Evolutionary conservation across 2,113 vertebrate genomes (phyloP), one percentile per base, ranked within the genome.

Genomic region (Rhodinocichla rosea): DNA sequence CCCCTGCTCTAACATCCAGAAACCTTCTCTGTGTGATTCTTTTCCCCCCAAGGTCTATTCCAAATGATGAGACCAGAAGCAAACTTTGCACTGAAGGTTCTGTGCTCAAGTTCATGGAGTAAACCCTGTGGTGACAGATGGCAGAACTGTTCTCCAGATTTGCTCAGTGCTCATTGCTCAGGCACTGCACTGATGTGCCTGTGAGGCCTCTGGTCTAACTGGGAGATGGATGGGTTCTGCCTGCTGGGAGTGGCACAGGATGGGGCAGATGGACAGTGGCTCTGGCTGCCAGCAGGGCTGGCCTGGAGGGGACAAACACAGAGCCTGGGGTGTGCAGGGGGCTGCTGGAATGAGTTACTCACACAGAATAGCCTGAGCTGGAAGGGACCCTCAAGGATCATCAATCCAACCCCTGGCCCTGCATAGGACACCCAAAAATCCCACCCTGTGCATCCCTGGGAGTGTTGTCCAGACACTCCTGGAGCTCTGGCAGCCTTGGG

Each of bases 381-480:
- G n/a, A 63, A 67, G 47, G 30, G 52, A 22, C 13, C 5, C 44
- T 26, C 44, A 5, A 5, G 33, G 45, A 33, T 27, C 17, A 50
- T 26, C 3, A 15, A 22, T 59, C 14, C 44, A 33, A 1, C 1
- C 4, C 53, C 32, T 67, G 44, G 16, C 21, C 21, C 52, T 52
- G 62, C 53, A 44, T 7, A 44, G 62, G 70, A 13, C 32, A 22
- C 17, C 16, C 44, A 27, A 5, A 7, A 26, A 2, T 57, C 26
- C 16, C 62, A 50, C 37, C 9, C 37, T 32, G 21, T 11, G 55
- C 35, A 52, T 53, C 8, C 32, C 7, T 35, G 35, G 2, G 21
- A 76, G 32, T 1, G 0, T 1, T 59, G 44, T 35, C 13, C 52
- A 59, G 30, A 57, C 0, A 0, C 8, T 26, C 4, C 30, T 67